Conservation (phyloP, 2,797 vertebrate species). For the Alcedo atthis region DNA sequence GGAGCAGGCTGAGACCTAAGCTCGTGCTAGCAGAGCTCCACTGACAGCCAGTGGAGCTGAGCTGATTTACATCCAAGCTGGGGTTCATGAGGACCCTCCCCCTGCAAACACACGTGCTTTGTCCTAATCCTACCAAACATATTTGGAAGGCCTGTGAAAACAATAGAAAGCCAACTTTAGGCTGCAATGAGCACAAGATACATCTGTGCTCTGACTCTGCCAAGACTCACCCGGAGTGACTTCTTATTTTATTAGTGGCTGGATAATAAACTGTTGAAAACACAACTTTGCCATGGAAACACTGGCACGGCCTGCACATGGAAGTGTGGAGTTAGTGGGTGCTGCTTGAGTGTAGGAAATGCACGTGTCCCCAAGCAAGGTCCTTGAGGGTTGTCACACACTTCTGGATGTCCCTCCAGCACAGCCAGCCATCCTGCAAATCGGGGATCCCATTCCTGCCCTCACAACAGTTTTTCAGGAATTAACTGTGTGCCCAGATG, state of each 20-base stretch:
- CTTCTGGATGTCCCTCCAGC: background rate
- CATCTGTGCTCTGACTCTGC: conserved; percentile 43
- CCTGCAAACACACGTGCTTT: background rate
- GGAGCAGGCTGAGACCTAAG: background rate
- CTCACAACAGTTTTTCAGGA: background rate
- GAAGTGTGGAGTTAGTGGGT: background rate
- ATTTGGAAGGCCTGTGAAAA: conserved; percentile 20
- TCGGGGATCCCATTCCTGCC: too few species aligned
- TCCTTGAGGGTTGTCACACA: background rate
- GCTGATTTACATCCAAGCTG: background rate
- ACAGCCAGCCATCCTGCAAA: background rate
- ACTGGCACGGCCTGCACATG: background rate
- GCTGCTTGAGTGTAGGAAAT: background rate
- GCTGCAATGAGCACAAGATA: conserved; percentile 5
- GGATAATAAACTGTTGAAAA: conserved; percentile 31
- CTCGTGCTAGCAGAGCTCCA: background rate
- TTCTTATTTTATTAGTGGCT: conserved; percentile 42
- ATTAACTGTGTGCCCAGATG: background rate
- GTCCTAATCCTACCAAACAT: conserved; percentile 24
- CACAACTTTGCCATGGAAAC: conserved; percentile 51
- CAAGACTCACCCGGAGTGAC: conserved; percentile 29
- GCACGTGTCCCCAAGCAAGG: background rate
- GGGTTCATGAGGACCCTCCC: background rate
- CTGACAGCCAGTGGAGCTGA: background rate
- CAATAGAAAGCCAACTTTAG: conserved; percentile 22